Evolutionary conservation across 2,797 vertebrate species (phyloP), one percentile per base, ranked within the genome.

Genomic region (Ptychobarbus kaznakovi): DNA sequence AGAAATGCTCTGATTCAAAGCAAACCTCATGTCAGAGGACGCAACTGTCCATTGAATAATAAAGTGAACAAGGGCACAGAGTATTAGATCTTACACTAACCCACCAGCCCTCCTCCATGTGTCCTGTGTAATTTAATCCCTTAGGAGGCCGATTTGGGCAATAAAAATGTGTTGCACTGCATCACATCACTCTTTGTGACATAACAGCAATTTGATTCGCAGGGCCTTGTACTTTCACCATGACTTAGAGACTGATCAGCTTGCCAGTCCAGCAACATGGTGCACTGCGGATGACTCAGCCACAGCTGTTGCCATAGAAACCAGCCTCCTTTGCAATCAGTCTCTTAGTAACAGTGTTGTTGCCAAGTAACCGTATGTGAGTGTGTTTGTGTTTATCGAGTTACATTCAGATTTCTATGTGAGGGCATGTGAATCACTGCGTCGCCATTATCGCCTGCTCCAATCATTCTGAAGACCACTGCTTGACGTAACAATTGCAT

Each of bases 331-430:
- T 96, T 96, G 95, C 94, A 93, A 96, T 95, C 93, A 90, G 96
- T 97, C 95, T 96, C 97, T 96, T 94, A 89, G 96, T 95, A 97
- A 97, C 96, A 88, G 92, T 84, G 92, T 66, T 79, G 97, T 97
- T 96, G 95, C 97, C 87, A 94, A 95, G 96, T 93, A 94, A 95
- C 93, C 28, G 87, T 90, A 90, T 93, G 91, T 93, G 51, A 63
- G 87, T 11, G 73, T 88, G 61, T 83, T 51, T 84, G 73, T 80
- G 72, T 82, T 72, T 68, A 53, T 82, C 70, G 77, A 77, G 87
- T 83, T 84, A 81, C 81, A 80, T 90, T 90, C 86, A 83, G 76
- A 86, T 85, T 78, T 87, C 42, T 72, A 85, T 79, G 51, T 8
- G 35, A 87, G 83, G 53, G 63, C 68, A 70, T 73, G 69, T 61